Percentiles rank a stretch among this genome's conserved stretches.
Conservation (phyloP, 1,140 invertebrate genomes). For the Heliconius hermathena region DNA sequence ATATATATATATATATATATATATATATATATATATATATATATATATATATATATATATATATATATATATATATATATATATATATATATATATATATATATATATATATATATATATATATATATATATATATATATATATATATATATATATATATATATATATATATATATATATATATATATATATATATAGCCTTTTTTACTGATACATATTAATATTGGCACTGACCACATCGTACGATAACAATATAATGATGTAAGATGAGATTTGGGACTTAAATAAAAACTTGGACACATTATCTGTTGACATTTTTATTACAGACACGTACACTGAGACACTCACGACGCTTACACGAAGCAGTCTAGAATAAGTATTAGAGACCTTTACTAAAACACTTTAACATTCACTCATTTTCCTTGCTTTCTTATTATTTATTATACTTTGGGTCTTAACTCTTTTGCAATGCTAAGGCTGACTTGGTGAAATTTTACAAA, state of each 20-base stretch:
- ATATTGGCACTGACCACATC: not conserved
- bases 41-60: no score
- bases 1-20: no score
- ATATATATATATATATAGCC: no score
- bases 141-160: no score
- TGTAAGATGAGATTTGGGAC: not conserved
- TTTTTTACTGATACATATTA: no score
- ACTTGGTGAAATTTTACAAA: not conserved
- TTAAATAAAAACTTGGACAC: not conserved
- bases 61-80: no score
- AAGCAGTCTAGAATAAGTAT: not conserved
- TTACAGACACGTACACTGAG: not conserved
- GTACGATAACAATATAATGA: not conserved
- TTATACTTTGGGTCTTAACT: not conserved
- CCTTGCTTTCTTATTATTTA: not conserved
- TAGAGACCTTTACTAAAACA: not conserved
- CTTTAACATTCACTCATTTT: constrained; percentile 1
- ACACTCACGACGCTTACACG: not conserved
- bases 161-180: no score
- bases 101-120: no score
- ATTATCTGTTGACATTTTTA: not conserved
- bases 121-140: no score
- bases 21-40: no score
- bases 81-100: no score
- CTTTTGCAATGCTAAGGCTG: not conserved